Conservation (phyloP, 64 coral and sea anemone species). For the Porites australiensis region DNA sequence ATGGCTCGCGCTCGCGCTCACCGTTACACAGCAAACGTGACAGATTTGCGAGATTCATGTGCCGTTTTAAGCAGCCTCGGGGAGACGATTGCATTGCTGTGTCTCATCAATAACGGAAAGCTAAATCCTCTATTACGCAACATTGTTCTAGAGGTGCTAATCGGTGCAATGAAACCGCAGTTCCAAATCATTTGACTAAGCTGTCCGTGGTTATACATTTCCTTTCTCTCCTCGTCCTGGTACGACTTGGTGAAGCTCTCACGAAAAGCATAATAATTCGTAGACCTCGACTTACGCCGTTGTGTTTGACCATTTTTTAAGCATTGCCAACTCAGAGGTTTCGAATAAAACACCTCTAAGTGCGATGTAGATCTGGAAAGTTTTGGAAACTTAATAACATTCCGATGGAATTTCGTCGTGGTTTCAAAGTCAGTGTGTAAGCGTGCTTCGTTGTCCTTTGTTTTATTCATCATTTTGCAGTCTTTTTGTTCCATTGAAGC, state of each 20-base stretch:
- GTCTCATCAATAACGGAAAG: neutral
- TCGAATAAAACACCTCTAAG: constrained; percentile 31
- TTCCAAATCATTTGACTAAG: neutral
- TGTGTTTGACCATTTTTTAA: neutral
- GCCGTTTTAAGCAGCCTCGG: neutral
- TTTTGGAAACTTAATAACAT: neutral
- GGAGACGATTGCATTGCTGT: neutral
- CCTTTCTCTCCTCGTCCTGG: neutral
- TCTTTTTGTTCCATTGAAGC: neutral
- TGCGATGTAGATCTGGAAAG: neutral
- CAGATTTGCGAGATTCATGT: constrained; percentile 3
- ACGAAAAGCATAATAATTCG: neutral
- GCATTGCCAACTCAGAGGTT: neutral
- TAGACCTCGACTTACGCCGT: neutral
- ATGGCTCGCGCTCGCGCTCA: no score
- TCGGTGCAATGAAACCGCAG: neutral
- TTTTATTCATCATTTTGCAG: neutral
- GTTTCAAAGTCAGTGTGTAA: neutral
- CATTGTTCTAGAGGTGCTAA: neutral
- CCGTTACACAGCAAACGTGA: constrained; percentile 14
- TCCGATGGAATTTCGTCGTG: neutral
- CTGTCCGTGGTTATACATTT: neutral
- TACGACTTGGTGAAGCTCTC: neutral
- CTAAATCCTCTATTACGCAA: neutral
- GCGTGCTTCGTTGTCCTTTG: neutral